A percentile compares a stretch with the other conserved stretches of the same genome.
phyloP scores from a whole-genome alignment of 2,113 vertebrate species.

The Dicaeum eximium region DNA sequence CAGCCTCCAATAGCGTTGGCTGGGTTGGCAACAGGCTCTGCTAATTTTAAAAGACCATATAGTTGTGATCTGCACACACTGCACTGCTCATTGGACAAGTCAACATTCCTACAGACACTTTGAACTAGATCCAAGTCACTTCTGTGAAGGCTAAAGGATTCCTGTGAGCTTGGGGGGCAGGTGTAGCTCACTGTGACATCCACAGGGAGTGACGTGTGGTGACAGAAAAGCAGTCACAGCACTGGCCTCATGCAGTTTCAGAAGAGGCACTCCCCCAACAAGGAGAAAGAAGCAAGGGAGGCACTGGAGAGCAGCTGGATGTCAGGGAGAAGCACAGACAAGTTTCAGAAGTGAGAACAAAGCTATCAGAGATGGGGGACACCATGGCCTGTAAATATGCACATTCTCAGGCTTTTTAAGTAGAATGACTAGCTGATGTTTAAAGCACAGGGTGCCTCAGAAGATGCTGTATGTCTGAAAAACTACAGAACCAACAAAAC shows the following conservation, averaged over 20 bases:
- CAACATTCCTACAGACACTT: neutral
- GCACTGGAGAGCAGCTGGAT: neutral
- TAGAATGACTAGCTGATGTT: neutral
- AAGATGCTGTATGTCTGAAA: neutral
- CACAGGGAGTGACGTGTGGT: neutral
- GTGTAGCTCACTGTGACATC: neutral
- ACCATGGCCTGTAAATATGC: neutral
- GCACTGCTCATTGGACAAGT: neutral
- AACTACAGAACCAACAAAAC: neutral
- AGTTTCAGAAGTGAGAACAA: neutral
- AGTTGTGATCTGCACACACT: neutral
- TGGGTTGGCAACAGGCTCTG: neutral
- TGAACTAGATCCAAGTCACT: neutral
- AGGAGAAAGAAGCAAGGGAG: neutral
- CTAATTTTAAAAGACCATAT: neutral
- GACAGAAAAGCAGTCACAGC: neutral
- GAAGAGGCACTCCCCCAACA: fast-evolving
- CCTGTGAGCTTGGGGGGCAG: neutral
- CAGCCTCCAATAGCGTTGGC: neutral
- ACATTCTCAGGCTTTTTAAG: neutral
- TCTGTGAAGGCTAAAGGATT: neutral
- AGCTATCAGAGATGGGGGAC: neutral
- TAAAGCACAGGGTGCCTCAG: neutral
- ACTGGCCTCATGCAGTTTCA: neutral
- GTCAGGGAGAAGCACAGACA: neutral